Conservation (phyloP, 2,113 vertebrate species). For the Pao palembangensis region DNA sequence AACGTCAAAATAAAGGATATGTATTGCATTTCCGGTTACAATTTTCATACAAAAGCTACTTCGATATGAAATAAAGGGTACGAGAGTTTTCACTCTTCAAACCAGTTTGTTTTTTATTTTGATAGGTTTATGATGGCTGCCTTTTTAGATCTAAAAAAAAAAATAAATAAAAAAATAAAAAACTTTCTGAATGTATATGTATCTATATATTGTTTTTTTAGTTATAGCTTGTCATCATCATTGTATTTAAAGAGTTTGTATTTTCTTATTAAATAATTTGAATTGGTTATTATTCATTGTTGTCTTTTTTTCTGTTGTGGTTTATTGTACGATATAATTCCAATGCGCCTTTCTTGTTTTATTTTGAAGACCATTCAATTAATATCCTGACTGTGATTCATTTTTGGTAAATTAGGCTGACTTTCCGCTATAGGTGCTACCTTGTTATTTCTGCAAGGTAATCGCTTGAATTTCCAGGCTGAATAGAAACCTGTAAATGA, state of each 20-base stretch:
- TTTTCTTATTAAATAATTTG: not conserved
- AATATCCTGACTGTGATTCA: not conserved
- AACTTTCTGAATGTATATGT: no score
- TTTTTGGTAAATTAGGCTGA: not conserved
- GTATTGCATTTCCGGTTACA: not conserved
- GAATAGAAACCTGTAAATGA: not conserved
- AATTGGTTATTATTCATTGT: not conserved
- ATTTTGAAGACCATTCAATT: slow-evolving; percentile 19
- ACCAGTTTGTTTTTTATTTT: not conserved
- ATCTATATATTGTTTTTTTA: no score
- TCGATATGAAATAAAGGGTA: not conserved
- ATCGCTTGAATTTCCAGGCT: slow-evolving; percentile 32
- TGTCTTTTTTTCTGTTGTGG: not conserved
- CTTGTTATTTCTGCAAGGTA: slow-evolving; percentile 2
- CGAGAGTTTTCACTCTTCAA: no score
- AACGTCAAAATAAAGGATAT: accelerated
- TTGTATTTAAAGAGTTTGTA: no score
- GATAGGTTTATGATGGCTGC: no score
- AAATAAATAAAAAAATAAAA: no score
- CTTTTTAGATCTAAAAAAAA: no score
- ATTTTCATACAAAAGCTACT: slow-evolving; percentile 28
- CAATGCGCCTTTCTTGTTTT: not conserved
- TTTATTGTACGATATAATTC: not conserved
- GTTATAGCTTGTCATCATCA: no score
- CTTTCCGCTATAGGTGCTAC: no score